Base-by-base conservation (phyloP, 2,888 invertebrate genomes). In the Rhynchonema sp. region DNA sequence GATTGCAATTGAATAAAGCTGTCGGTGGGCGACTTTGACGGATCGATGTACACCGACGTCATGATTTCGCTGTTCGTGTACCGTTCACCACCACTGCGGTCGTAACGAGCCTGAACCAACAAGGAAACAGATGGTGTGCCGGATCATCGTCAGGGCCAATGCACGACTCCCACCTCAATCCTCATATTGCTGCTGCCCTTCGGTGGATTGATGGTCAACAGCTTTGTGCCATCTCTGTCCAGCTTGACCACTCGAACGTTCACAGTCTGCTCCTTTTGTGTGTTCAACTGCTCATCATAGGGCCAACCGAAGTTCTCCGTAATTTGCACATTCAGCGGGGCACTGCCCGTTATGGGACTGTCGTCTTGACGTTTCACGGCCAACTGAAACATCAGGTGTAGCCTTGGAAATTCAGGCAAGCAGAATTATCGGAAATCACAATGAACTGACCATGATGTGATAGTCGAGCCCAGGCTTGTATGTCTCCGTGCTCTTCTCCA, bases 381-480 rank as follows among this genome's bases (percentile, higher is more conserved):
- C 22, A 71, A 66, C 59, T 55, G 30, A n/a, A n/a, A n/a, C n/a
- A n/a, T n/a, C n/a, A n/a, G n/a, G n/a, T n/a, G n/a, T n/a, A n/a
- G n/a, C n/a, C n/a, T n/a, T n/a, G n/a, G n/a, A n/a, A n/a, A n/a
- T n/a, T n/a, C n/a, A n/a, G n/a, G n/a, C n/a, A n/a, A n/a, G n/a
- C n/a, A n/a, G n/a, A 29, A 28, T 38, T 17, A 38, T 13, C 38
- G 9, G 38, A 6, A 38, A 38, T 38, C 38, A 17, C 38, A 38
- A 9, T 9, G 20, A n/a, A 70, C 81, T 79, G 75, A 86, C 86
- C 77, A 84, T 84, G 27, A 88, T 84, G 30, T 82, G 83, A 67
- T 85, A 88, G 64, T 84, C 84, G 57, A 91, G 78, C 27, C 85
- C 86, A 1, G 89, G 90, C 73, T 89, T 88, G 76, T 89, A 94